Conservation (phyloP, 1,140 invertebrate genomes). For the Geopemphigus sp. region DNA sequence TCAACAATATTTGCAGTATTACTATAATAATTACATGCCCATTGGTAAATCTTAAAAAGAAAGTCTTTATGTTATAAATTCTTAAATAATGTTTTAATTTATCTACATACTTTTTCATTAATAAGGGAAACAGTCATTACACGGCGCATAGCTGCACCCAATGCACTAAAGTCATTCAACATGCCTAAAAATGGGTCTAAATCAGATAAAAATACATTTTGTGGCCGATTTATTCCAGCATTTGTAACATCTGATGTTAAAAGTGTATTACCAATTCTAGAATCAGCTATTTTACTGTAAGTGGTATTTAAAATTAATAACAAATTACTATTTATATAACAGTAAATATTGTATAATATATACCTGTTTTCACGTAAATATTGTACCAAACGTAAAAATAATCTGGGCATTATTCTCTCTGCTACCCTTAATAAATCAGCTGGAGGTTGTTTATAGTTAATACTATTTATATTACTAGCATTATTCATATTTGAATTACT, state of each 20-base stretch:
- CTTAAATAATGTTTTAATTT: not conserved
- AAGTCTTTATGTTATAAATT: not conserved
- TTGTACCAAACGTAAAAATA: constrained; percentile 84
- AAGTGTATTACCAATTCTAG: not conserved
- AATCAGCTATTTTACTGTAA: constrained; percentile 21
- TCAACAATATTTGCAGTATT: not conserved
- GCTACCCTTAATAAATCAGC: constrained; percentile 85
- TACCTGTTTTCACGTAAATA: constrained; percentile 79
- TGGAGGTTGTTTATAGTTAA: constrained; percentile 61
- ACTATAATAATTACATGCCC: constrained; percentile 36
- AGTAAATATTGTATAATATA: too few relatives aligned
- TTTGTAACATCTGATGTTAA: not conserved
- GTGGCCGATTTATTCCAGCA: constrained; percentile 2
- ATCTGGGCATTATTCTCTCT: constrained; percentile 87
- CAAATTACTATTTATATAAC: not conserved
- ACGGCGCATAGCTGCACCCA: constrained; percentile 90
- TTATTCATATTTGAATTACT: constrained; percentile 73
- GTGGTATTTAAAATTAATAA: not conserved
- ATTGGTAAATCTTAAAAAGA: constrained; percentile 34
- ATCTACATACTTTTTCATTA: constrained; percentile 57
- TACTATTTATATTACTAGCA: constrained; percentile 57
- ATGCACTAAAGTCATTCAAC: constrained; percentile 81
- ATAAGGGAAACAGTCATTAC: constrained; percentile 88
- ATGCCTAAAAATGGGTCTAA: constrained; percentile 33
- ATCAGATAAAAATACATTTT: constrained; percentile 13